Percentiles rank a stretch among this genome's conserved stretches.
phyloP scores from a whole-genome alignment of 2,888 invertebrate species.

The Ornithoptera alexandrae region DNA sequence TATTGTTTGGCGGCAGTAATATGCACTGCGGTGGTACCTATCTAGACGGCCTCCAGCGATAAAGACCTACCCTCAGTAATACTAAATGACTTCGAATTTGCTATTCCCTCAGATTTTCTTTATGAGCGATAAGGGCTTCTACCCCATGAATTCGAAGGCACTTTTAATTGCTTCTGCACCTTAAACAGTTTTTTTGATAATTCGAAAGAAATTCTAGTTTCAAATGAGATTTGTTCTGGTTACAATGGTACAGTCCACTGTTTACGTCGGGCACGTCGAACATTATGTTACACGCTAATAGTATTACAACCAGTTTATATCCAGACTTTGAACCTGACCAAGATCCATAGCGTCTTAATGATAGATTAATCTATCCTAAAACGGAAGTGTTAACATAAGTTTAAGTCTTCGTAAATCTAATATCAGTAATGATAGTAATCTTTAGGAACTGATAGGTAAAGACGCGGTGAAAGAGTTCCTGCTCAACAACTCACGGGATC shows the following conservation, averaged over 20 bases:
- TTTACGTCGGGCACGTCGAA: slow-evolving; percentile 19
- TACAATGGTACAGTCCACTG: slow-evolving; percentile 1
- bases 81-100: too few species aligned
- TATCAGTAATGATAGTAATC: not conserved
- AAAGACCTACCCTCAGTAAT: too few species aligned
- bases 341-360: not conserved
- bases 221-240: not conserved
- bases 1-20: too few species aligned
- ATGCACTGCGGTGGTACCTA: too few species aligned
- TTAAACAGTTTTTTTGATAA: not conserved
- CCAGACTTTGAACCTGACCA: not conserved
- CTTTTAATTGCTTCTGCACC: too few species aligned
- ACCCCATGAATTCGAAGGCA: too few species aligned
- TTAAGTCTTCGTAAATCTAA: not conserved
- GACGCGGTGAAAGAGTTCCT: too few species aligned
- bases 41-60: too few species aligned
- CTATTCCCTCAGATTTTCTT: too few species aligned
- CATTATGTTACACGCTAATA: slow-evolving; percentile 11
- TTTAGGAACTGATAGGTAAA: too few species aligned
- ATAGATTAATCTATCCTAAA: not conserved
- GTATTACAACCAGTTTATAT: slow-evolving; percentile 6
- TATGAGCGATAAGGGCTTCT: too few species aligned
- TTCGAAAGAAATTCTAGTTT: not conserved
- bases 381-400: not conserved
- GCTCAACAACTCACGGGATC: too few species aligned